A percentile compares a stretch with the other conserved stretches of the same genome.
These are phyloP conservation scores for Pilophorus perplexus DNA, from an alignment of 2,888 invertebrate genomes.

Conservation along the genomic window DNA sequence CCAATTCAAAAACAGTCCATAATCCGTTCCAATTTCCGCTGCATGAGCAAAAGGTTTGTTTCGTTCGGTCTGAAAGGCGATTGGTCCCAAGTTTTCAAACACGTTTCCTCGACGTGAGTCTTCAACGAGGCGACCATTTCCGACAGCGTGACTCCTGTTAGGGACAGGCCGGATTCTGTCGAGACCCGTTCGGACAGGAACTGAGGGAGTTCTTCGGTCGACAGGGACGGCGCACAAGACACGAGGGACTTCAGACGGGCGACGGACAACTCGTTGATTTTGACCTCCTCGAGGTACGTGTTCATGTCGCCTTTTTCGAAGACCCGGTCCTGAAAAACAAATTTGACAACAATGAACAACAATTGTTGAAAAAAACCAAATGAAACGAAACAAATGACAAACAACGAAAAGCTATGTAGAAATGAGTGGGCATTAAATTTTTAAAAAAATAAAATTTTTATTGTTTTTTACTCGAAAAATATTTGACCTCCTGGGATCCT, in stretches of 20 bases:
- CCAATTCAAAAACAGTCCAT: no score
- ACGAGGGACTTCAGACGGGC: neutral
- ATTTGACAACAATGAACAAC: neutral
- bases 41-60: neutral
- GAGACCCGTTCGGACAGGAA: no score
- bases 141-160: neutral
- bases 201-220: neutral
- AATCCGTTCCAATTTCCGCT: no score
- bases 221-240: neutral
- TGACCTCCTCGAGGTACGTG: slow-evolving; percentile 52
- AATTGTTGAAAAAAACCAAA: slow-evolving; percentile 34
- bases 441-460: no score
- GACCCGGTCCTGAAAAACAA: slow-evolving; percentile 56
- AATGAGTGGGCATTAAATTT: neutral
- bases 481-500: no score
- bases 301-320: slow-evolving; percentile 66
- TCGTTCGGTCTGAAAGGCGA: neutral
- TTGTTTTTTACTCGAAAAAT: no score
- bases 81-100: neutral
- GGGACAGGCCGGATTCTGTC: no score
- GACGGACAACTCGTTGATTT: neutral
- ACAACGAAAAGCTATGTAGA: neutral
- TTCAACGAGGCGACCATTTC: neutral
- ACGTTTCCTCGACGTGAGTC: neutral
- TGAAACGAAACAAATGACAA: slow-evolving; percentile 6